These are phyloP conservation scores for Oxystoma pomonae DNA, from an alignment of 2,888 invertebrate species.

Conservation along the genomic window DNA sequence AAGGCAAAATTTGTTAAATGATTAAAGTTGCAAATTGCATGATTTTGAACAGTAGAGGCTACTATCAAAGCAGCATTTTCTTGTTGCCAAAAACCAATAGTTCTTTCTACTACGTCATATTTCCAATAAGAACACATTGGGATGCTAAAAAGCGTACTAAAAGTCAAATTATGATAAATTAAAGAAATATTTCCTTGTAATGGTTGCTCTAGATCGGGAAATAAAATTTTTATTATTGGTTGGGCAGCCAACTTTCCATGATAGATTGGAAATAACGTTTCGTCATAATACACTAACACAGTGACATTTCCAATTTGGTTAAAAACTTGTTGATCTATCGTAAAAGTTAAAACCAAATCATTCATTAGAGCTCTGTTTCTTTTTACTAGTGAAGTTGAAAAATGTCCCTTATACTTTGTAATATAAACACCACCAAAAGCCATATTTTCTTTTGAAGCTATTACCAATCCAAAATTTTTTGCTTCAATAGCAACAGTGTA, in stretches of 20 bases:
- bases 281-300: slow-evolving; percentile 27
- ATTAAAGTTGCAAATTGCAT: slow-evolving; percentile 18
- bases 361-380: not conserved
- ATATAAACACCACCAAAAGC: slow-evolving; percentile 13
- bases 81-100: slow-evolving; percentile 17
- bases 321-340: slow-evolving; percentile 24
- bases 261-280: slow-evolving; percentile 26
- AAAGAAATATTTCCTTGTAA: slow-evolving; percentile 19
- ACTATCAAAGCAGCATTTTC: slow-evolving; percentile 7
- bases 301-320: slow-evolving; percentile 24
- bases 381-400: not conserved
- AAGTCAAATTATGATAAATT: slow-evolving; percentile 5
- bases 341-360: slow-evolving; percentile 15
- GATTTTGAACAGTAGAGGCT: not conserved
- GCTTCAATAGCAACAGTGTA: not conserved
- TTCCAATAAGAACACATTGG: slow-evolving; percentile 22
- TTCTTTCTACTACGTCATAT: slow-evolving; percentile 6
- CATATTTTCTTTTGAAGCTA: slow-evolving; percentile 11
- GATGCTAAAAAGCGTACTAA: not conserved
- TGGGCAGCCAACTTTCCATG: not conserved
- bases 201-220: slow-evolving; percentile 15
- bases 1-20: slow-evolving; percentile 29
- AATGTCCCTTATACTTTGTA: slow-evolving; percentile 4
- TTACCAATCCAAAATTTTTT: slow-evolving; percentile 14
- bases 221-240: slow-evolving; percentile 20